These are phyloP conservation scores for Halcyon senegalensis DNA, from an alignment of 2,113 vertebrate species.

Conservation along the genomic window DNA sequence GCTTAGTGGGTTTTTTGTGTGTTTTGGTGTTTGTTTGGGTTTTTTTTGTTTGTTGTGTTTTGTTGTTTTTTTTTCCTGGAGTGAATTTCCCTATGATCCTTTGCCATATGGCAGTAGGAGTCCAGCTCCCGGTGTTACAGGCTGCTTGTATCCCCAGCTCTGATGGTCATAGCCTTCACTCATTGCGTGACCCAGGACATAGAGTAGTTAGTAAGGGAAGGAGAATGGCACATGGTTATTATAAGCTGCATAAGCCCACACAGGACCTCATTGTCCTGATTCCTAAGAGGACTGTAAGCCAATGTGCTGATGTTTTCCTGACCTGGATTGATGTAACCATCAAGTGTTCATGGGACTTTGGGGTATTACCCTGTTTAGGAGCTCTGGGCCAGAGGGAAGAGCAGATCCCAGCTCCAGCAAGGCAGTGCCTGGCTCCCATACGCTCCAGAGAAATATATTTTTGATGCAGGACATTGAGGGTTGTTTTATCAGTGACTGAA, in stretches of 20 bases:
- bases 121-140: background rate
- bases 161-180: background rate
- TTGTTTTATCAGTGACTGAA: background rate
- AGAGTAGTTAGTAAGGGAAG: background rate
- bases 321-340: background rate
- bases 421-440: background rate
- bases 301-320: background rate
- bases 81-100: background rate
- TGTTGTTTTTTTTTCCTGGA: too few relatives aligned
- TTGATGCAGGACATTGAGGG: background rate
- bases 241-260: rapidly evolving
- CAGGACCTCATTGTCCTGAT: background rate
- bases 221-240: background rate
- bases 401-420: background rate
- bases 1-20: background rate
- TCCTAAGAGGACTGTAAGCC: background rate
- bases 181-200: rapidly evolving
- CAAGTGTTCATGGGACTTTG: background rate
- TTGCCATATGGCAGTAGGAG: background rate
- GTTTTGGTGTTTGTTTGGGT: background rate
- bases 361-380: background rate
- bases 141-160: background rate
- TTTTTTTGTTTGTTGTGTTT: too few relatives aligned
- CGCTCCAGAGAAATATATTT: rapidly evolving
- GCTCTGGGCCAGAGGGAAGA: background rate